Evolutionary conservation across 2,888 invertebrate genomes (phyloP).

Genomic region (Pharmacophagus antenor): DNA sequence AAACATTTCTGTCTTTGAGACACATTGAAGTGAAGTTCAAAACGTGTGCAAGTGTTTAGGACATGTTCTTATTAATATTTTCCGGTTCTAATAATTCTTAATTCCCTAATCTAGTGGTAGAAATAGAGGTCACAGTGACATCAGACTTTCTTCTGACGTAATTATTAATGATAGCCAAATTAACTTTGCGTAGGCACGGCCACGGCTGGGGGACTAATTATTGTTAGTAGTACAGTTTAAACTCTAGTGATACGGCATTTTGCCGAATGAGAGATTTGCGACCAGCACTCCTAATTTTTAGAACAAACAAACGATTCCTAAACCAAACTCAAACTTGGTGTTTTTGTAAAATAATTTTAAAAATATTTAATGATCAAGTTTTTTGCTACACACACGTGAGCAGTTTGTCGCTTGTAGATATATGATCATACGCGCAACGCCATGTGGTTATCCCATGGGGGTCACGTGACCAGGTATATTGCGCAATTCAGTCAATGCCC

Average conservation of each 20-base stretch:
- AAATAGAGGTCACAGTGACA: constrained; percentile 23
- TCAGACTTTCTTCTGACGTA: constrained; percentile 28
- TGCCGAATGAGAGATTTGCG: constrained; percentile 28
- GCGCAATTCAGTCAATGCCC: constrained; percentile 49
- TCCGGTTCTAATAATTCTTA: constrained; percentile 10
- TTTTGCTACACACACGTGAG: constrained; percentile 56
- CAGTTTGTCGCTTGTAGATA: constrained; percentile 52
- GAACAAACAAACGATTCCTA: constrained; percentile 48
- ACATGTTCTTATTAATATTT: constrained; percentile 23
- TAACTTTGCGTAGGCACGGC: constrained; percentile 22
- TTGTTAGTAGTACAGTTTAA: constrained; percentile 12
- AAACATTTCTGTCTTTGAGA: constrained; percentile 3
- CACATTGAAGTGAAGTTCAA: background rate
- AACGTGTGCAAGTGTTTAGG: background rate
- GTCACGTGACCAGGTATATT: constrained; percentile 69
- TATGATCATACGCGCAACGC: constrained; percentile 53
- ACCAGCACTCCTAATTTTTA: no score
- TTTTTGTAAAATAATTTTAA: constrained; percentile 42
- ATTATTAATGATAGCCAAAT: constrained; percentile 24
- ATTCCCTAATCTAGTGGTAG: constrained; percentile 4
- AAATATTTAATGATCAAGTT: constrained; percentile 35
- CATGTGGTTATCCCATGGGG: constrained; percentile 56
- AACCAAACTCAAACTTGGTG: constrained; percentile 50
- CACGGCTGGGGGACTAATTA: constrained; percentile 27
- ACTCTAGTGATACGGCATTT: constrained; percentile 24